Percentiles rank a stretch among this genome's conserved stretches.
Evolutionary conservation across 2,888 invertebrate genomes (phyloP).

Genomic region (Monopis laevigella): DNA sequence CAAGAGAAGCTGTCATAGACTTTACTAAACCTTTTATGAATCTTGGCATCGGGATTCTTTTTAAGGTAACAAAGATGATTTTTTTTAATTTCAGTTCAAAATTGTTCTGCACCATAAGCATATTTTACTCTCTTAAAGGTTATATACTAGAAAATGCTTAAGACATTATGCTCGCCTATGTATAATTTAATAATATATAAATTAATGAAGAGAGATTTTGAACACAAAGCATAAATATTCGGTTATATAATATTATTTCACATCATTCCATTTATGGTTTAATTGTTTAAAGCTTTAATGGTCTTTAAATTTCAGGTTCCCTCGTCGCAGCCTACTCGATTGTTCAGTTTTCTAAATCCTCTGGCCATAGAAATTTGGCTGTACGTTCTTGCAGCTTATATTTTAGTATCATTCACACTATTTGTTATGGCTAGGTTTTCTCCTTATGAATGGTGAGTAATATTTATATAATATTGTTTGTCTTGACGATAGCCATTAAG

Average conservation of each 20-base stretch:
- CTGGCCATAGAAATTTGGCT: slow-evolving; percentile 97
- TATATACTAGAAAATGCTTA: too few relatives aligned
- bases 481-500: background rate
- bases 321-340: slow-evolving; percentile 85
- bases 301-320: slow-evolving; percentile 73
- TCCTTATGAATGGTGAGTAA: slow-evolving; percentile 87
- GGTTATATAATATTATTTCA: too few relatives aligned
- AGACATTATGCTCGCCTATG: too few relatives aligned
- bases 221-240: too few relatives aligned
- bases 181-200: too few relatives aligned
- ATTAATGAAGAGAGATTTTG: too few relatives aligned
- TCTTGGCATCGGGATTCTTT: slow-evolving; percentile 94
- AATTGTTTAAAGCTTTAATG: too few relatives aligned
- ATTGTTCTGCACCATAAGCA: too few relatives aligned
- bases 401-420: slow-evolving; percentile 91
- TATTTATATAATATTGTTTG: background rate
- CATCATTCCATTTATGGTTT: too few relatives aligned
- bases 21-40: slow-evolving; percentile 99
- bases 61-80: slow-evolving; percentile 84
- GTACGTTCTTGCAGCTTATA: slow-evolving; percentile 92
- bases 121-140: too few relatives aligned
- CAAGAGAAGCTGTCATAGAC: slow-evolving; percentile 93
- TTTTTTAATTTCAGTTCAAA: too few relatives aligned
- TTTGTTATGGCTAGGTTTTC: slow-evolving; percentile 97
- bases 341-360: slow-evolving; percentile 97